Evolutionary conservation across 2,888 invertebrate genomes (phyloP), one percentile per base, ranked within the genome.

Genomic region (Sarcophaga subvicina): DNA sequence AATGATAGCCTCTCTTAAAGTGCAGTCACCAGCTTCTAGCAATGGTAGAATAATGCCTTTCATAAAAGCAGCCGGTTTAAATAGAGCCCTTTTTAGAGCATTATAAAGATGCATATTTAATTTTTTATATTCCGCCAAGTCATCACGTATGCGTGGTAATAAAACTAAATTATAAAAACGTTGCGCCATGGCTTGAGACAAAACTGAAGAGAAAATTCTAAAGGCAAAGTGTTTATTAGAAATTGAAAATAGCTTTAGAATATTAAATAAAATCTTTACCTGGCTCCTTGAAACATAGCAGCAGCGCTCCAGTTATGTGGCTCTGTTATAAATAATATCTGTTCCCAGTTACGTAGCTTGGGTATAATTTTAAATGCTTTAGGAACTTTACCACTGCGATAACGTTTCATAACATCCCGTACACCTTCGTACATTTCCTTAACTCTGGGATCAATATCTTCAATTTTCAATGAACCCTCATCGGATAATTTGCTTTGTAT

Each of bases 281-380:
- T 91, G 10, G 94, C 92, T 27, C 92, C 95, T 94, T 96, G 98
- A 93, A 98, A 99, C 97, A 99, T 97, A 0, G 99, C 98, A 66
- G 99, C 99, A 4, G 99, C 99, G 79, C 98, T 97, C 99, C 99
- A 99, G 64, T 95, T 96, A n/a, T 97, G 96, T 11, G 99, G 99
- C 93, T 98, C 97, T 37, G 97, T 97, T 45, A 98, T 94, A 89
- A 96, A 96, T 27, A 98, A 93, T 89, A 98, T 96, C 93, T 98
- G 98, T 92, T 99, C 99, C 99, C 99, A 99, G 93, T 99, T 98
- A 83, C 95, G 95, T 81, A 99, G 94, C 92, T 96, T 96, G 4
- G 99, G 99, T 87, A 99, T 96, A 91, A 99, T 96, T 95, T 99
- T 99, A 93, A 99, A 99, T 2, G 99, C 98, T 93, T 99, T 99